Evolutionary conservation across 2,113 vertebrate species (phyloP), one percentile per base, ranked within the genome.

Genomic region (Malaclemys terrapin): DNA sequence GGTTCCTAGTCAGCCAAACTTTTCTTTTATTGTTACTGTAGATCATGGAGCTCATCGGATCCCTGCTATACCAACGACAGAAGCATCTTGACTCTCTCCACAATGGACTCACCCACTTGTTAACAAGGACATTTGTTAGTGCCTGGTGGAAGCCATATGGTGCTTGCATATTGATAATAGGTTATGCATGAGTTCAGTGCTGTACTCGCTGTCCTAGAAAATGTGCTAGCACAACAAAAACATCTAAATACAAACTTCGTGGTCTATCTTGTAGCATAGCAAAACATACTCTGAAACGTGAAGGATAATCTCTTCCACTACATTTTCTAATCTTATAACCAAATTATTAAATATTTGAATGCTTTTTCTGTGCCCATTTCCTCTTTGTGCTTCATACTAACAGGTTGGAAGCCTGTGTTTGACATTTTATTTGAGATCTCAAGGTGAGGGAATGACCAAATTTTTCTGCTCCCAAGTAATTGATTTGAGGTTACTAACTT

Each of bases 81-180:
- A 96, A 99, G 99, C 98, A 98, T 99, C 99, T 92, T 99, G 99
- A 99, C 99, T 83, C 99, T 99, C 98, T 99, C 99, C 82, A 98
- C 99, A 97, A 98, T 99, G 98, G 99, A 99, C 96, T 98, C 98
- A 75, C 57, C 98, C 97, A 98, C 98, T 98, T 99, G 99, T 98
- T 99, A 99, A 98, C 89, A 95, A 90, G 97, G 98, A 93, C 96
- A 94, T 82, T 94, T 97, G 94, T 97, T 95, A 94, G 90, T 57
- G 86, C 95, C 97, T 89, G 95, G 86, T 96, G 97, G 97, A 97
- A 96, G 96, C 95, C 91, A 1, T 84, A 89, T 90, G 97, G 72
- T 88, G 93, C 91, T 94, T 84, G 83, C 76, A 79, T 87, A 85
- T 86, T 94, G 90, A 3, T 82, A 75, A 90, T 88, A 96, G 95